These are phyloP conservation scores for Saguinus imperator DNA, from an alignment of 2,113 vertebrate genomes.

Conservation along the genomic window DNA sequence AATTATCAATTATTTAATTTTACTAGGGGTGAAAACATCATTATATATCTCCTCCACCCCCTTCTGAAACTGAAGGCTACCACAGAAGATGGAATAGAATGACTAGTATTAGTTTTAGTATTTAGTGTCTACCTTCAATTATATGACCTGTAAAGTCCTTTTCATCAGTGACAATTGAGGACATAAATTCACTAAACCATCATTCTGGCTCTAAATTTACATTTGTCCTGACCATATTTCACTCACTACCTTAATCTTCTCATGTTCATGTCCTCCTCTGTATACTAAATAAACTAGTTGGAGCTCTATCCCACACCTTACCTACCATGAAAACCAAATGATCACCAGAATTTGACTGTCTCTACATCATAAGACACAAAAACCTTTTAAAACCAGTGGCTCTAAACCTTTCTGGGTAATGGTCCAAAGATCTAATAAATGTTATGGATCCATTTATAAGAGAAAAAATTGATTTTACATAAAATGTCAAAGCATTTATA, in stretches of 20 bases:
- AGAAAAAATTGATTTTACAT: neutral
- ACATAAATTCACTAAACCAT: neutral
- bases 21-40: neutral
- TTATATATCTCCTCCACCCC: neutral
- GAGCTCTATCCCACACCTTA: neutral
- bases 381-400: neutral
- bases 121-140: neutral
- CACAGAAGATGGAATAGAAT: neutral
- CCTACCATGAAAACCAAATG: conserved; percentile 14
- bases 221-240: neutral
- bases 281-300: neutral
- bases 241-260: neutral
- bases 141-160: neutral
- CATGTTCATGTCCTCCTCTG: neutral
- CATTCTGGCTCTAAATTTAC: neutral
- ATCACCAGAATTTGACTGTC: neutral
- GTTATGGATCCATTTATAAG: neutral
- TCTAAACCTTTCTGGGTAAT: neutral
- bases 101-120: neutral
- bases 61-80: neutral
- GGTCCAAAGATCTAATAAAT: neutral
- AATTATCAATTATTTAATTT: neutral
- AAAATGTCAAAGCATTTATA: neutral
- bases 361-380: neutral
- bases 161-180: neutral